phyloP scores from a whole-genome alignment of 2,797 vertebrate species.

The Scyliorhinus canicula region DNA sequence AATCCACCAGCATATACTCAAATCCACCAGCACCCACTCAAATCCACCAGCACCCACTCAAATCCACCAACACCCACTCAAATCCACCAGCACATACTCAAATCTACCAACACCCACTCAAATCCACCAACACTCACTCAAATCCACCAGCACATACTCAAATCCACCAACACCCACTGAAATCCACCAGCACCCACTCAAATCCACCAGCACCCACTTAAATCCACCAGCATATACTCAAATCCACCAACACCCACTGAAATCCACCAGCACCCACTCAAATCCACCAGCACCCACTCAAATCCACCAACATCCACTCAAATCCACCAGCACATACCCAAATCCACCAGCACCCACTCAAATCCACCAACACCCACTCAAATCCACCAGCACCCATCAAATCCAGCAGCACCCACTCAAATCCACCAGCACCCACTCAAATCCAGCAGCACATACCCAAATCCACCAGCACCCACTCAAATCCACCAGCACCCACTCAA shows the following conservation, averaged over 20 bases:
- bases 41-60: too few species aligned
- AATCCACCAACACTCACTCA: background rate
- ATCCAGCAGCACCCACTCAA: background rate
- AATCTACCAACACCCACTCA: background rate
- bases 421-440: too few species aligned
- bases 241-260: background rate
- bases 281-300: background rate
- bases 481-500: too few species aligned
- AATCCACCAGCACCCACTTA: background rate
- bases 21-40: too few species aligned
- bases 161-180: too few species aligned
- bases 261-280: background rate
- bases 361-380: background rate
- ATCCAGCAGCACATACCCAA: too few species aligned
- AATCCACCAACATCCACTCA: too few species aligned
- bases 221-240: background rate
- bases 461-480: background rate
- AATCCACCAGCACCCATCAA: background rate
- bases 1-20: background rate
- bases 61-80: too few species aligned
- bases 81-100: too few species aligned
- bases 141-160: background rate
- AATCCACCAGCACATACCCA: too few species aligned
- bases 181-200: background rate
- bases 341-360: too few species aligned